A percentile compares a stretch with the other conserved stretches of the same genome.
Evolutionary conservation across 53 echinoderm and acorn worm species (phyloP).

Genomic region (Mesocentrotus franciscanus): DNA sequence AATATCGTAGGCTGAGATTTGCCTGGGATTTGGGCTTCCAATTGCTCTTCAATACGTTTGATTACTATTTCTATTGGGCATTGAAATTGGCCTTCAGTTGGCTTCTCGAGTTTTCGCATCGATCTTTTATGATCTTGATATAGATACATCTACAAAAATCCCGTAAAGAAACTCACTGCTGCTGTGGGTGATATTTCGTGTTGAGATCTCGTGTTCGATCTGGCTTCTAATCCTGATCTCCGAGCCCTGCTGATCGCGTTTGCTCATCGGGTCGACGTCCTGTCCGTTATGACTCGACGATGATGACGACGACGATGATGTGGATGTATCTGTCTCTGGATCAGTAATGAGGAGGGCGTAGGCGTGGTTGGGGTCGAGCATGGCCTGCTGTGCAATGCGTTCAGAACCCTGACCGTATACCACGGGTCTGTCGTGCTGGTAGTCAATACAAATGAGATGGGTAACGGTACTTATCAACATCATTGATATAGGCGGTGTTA

Average conservation of each 20-base stretch:
- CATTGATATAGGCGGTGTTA: too few species aligned
- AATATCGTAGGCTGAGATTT: too few species aligned
- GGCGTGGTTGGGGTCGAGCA: constrained; percentile 59
- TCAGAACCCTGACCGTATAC: constrained; percentile 46
- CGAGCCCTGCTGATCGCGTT: neutral
- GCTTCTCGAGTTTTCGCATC: too few species aligned
- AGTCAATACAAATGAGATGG: neutral
- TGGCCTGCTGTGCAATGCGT: neutral
- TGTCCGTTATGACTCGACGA: neutral
- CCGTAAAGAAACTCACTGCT: constrained; percentile 20
- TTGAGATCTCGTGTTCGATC: constrained; percentile 56
- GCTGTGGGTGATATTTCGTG: constrained; percentile 56
- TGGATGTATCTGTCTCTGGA: neutral
- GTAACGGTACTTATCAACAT: too few species aligned
- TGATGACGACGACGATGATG: neutral
- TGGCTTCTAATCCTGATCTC: constrained; percentile 46
- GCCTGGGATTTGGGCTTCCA: too few species aligned
- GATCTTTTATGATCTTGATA: too few species aligned
- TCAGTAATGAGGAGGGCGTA: constrained; percentile 47
- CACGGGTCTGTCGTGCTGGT: constrained; percentile 44
- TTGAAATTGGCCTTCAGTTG: too few species aligned
- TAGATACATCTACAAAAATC: too few species aligned
- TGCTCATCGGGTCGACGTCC: too few species aligned
- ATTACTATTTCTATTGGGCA: too few species aligned
- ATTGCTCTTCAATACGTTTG: too few species aligned